Evolutionary conservation across 2,888 invertebrate genomes (phyloP).

Genomic region (Epirrhoe alternata): DNA sequence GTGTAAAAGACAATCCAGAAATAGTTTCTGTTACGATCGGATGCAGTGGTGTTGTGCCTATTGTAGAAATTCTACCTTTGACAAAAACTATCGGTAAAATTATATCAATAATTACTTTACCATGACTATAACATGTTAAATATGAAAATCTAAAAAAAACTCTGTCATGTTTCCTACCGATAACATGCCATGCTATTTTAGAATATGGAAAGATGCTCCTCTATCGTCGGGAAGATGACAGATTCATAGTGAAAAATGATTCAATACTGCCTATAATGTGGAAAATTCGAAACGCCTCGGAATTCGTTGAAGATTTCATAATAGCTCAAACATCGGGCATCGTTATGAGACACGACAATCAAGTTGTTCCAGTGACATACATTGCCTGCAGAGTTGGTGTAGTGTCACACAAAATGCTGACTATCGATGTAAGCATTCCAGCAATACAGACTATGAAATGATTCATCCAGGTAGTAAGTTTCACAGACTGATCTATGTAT

Average conservation of each 20-base stretch:
- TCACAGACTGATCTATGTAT: not conserved
- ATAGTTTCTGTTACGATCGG: conserved; percentile 79
- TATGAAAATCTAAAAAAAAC: no score
- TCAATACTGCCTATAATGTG: conserved; percentile 84
- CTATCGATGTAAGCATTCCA: conserved; percentile 71
- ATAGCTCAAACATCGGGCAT: conserved; percentile 73
- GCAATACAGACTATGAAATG: not conserved
- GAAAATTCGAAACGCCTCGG: conserved; percentile 75
- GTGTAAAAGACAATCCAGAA: conserved; percentile 85
- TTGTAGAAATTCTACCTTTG: conserved; percentile 76
- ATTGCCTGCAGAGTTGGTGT: conserved; percentile 75
- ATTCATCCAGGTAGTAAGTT: not conserved
- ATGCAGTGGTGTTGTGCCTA: conserved; percentile 81
- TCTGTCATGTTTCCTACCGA: not conserved
- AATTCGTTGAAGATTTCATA: conserved; percentile 76
- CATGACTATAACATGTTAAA: no score
- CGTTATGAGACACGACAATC: conserved; percentile 72
- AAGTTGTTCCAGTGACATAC: conserved; percentile 80
- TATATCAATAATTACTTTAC: not conserved
- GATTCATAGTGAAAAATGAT: conserved; percentile 83
- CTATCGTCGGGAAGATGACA: conserved; percentile 76
- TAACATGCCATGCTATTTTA: conserved; percentile 20
- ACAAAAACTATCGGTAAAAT: conserved; percentile 71
- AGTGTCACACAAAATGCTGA: conserved; percentile 66
- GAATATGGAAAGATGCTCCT: conserved; percentile 84